Conservation (phyloP, 2,797 vertebrate species). For the Lindbergichthys nudifrons region DNA sequence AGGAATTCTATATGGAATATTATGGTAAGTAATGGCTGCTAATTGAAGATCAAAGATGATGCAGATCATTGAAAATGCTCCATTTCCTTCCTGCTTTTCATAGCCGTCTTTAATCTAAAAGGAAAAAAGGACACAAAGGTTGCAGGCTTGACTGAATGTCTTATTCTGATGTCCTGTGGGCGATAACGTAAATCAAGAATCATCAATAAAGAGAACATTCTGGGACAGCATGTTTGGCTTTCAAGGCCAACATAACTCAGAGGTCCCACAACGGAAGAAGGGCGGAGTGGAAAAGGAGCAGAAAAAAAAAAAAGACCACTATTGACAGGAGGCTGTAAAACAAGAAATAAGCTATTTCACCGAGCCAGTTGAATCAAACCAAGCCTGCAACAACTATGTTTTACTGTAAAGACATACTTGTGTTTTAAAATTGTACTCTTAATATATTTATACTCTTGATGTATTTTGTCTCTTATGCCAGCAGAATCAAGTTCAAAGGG, state of each 20-base stretch:
- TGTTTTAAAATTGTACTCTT: neutral
- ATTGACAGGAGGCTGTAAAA: constrained; percentile 40
- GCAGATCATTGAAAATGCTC: constrained; percentile 52
- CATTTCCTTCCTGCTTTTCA: constrained; percentile 46
- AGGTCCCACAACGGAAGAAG: constrained; percentile 40
- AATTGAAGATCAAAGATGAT: constrained; percentile 75
- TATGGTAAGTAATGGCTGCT: constrained; percentile 64
- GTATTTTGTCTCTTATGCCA: constrained; percentile 6
- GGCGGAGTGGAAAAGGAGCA: constrained; percentile 15
- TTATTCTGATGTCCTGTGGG: constrained; percentile 57
- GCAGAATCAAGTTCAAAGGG: constrained; percentile 7
- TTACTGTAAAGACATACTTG: constrained; percentile 1
- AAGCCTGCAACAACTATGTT: neutral
- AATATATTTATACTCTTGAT: neutral
- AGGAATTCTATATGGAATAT: constrained; percentile 56
- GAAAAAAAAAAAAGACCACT: constrained; percentile 42
- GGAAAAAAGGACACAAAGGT: constrained; percentile 8
- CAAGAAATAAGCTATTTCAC: constrained; percentile 33
- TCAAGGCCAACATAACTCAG: constrained; percentile 60
- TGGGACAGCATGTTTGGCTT: constrained; percentile 44
- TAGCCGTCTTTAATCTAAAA: constrained; percentile 4
- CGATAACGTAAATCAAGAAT: constrained; percentile 21
- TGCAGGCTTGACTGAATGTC: constrained; percentile 27
- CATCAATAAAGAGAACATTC: constrained; percentile 55
- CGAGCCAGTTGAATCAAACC: constrained; percentile 6